These are phyloP conservation scores for Euproctis similis DNA, from an alignment of 2,888 invertebrate genomes.

Conservation along the genomic window DNA sequence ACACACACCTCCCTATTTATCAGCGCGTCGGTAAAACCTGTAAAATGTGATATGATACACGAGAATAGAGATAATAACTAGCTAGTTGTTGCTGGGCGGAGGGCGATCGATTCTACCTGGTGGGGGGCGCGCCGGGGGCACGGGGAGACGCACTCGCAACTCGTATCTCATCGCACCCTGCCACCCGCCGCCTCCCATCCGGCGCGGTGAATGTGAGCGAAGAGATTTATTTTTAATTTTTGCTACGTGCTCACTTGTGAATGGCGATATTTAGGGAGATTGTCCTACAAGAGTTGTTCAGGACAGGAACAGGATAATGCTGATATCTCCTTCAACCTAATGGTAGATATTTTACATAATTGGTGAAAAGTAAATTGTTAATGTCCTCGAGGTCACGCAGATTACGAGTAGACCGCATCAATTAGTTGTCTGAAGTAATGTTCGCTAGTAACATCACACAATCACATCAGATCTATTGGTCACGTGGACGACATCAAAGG, in stretches of 20 bases:
- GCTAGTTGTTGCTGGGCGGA: conserved; percentile 29
- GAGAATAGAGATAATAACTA: conserved; percentile 13
- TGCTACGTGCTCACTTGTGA: conserved; percentile 20
- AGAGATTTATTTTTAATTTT: conserved; percentile 34
- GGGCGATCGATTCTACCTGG: conserved; percentile 30
- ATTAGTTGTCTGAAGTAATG: no score
- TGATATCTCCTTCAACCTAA: no score
- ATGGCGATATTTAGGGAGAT: conserved; percentile 9
- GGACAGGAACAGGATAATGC: no score
- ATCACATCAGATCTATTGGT: no score
- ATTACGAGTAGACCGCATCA: no score
- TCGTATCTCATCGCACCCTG: neutral
- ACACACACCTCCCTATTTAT: neutral
- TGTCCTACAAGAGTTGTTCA: no score
- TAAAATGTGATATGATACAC: conserved; percentile 15
- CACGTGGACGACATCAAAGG: no score
- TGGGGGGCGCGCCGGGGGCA: conserved; percentile 4
- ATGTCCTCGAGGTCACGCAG: no score
- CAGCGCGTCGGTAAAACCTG: neutral
- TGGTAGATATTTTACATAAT: no score
- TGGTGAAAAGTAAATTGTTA: no score
- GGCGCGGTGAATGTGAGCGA: conserved; percentile 12
- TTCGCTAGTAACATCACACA: no score
- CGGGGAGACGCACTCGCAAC: conserved; percentile 3
- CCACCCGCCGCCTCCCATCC: conserved; percentile 1